These are phyloP conservation scores for Diglossa cyanea DNA, from an alignment of 2,797 vertebrate genomes.

Conservation along the genomic window DNA sequence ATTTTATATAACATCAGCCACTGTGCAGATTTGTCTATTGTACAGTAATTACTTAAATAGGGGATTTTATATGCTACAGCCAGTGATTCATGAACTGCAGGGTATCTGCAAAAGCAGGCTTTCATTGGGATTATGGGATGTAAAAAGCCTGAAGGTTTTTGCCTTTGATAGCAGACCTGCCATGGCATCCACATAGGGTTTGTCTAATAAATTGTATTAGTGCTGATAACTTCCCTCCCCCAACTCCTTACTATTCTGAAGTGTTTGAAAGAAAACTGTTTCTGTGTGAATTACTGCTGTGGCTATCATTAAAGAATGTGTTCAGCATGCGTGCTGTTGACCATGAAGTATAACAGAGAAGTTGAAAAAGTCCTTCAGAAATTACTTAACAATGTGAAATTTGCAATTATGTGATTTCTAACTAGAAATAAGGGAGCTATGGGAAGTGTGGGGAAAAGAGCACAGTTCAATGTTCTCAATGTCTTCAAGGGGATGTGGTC, in stretches of 20 bases:
- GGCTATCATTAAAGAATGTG: not conserved
- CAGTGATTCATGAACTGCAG: slow-evolving; percentile 70
- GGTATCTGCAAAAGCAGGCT: slow-evolving; percentile 56
- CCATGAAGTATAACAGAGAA: not conserved
- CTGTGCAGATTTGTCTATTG: slow-evolving; percentile 67
- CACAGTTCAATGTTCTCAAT: not conserved
- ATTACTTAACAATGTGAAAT: not conserved
- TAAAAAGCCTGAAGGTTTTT: slow-evolving; percentile 67
- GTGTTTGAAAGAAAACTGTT: slow-evolving; percentile 31
- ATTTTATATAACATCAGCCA: slow-evolving; percentile 61
- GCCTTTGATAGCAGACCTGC: slow-evolving; percentile 48
- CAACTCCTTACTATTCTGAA: slow-evolving; percentile 12
- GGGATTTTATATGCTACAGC: slow-evolving; percentile 70
- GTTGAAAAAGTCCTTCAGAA: not conserved
- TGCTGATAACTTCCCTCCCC: slow-evolving; percentile 44
- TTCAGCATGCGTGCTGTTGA: not conserved
- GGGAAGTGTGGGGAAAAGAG: not conserved
- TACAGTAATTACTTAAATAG: slow-evolving; percentile 72
- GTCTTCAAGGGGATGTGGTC: not conserved
- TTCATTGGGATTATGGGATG: slow-evolving; percentile 65
- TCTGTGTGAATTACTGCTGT: not conserved
- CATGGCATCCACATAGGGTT: slow-evolving; percentile 27
- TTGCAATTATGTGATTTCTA: not conserved
- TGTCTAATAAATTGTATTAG: slow-evolving; percentile 49
- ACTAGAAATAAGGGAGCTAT: not conserved